phyloP scores from a whole-genome alignment of 37 sponge, comb jelly and placozoan species.

The Aplysina aerophoba region DNA sequence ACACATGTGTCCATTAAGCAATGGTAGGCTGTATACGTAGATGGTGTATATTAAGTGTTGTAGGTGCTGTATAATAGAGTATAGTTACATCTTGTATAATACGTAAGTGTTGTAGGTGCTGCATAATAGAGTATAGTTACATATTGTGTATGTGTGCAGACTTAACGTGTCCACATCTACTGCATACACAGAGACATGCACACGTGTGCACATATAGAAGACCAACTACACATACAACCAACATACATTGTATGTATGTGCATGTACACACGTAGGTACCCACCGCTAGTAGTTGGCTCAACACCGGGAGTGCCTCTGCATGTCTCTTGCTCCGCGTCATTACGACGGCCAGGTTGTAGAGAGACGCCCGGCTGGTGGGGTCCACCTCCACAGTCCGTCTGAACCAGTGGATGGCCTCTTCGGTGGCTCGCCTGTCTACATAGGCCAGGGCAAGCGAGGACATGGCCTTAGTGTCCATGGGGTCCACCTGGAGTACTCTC shows the following conservation, averaged over 20 bases:
- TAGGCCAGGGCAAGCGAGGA: conserved; percentile 23
- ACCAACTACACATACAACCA: neutral
- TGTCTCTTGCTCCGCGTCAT: neutral
- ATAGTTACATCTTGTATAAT: too few relatives aligned
- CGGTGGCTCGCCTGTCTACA: neutral
- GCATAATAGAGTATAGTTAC: too few relatives aligned
- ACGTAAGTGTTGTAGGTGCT: too few relatives aligned
- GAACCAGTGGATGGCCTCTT: conserved; percentile 35
- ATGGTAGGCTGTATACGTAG: too few relatives aligned
- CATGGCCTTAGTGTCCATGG: conserved; percentile 3
- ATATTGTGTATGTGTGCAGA: too few relatives aligned
- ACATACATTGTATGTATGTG: too few relatives aligned
- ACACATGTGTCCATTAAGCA: conserved; percentile 4
- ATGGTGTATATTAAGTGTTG: too few relatives aligned
- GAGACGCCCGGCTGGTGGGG: neutral
- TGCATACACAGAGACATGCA: neutral
- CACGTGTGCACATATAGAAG: neutral
- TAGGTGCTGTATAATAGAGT: too few relatives aligned
- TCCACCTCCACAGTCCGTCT: conserved; percentile 10
- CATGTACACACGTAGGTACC: too few relatives aligned
- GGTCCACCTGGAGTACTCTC: conserved; percentile 15
- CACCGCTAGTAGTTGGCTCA: neutral
- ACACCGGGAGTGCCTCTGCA: neutral
- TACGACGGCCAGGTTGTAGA: conserved; percentile 18
- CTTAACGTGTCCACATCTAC: neutral